Evolutionary conservation across 2,888 invertebrate genomes (phyloP), one percentile per base, ranked within the genome.

Genomic region (Xylota sylvarum): DNA sequence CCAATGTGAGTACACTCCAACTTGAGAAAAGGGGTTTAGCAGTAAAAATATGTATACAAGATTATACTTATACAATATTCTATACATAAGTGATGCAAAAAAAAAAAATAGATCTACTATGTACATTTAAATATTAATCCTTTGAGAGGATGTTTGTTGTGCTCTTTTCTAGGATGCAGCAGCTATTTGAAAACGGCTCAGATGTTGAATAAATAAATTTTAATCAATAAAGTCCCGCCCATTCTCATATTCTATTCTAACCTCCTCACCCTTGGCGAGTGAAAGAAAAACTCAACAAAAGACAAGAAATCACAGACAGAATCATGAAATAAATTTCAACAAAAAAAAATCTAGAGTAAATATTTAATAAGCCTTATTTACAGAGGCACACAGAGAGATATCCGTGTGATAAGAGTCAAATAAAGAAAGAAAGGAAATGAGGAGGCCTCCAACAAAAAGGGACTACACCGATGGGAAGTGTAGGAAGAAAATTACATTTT

Each of bases 151-250:
- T 62, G 32, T 60, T 69, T 69, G 69, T 35, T 62, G 32, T 62
- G 14, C 40, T 77, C 14, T 43, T 17, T 43, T 17, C 40, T 23
- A 58, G 40, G 17, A 70, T 46, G 14, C 19, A 48, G 10, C 23
- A 23, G 9, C 12, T 43, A 35, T 48, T 43, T 40, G 1, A 40
- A 64, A 76, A 12, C 30, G 48, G 27, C 46, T 69, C 55, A 73
- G 52, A 48, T 73, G 73, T 40, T 73, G 62, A 79, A 79, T 74
- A 79, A 79, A 79, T 84, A 50, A 64, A 48, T 58, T 74, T 64
- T 50, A 84, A 69, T 84, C 84, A 80, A 84, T 80, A 74, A 6
- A 50, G 17, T 48, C 62, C 10, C 23, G n/a, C 37, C 19, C 55
- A 5, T 9, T 5, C 10, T 12, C 14, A 5, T 50, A 23, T 17